A percentile compares a stretch with the other conserved stretches of the same genome.
phyloP scores from a whole-genome alignment of 1,140 invertebrate species.

The Rhynchophorus ferrugineus region DNA sequence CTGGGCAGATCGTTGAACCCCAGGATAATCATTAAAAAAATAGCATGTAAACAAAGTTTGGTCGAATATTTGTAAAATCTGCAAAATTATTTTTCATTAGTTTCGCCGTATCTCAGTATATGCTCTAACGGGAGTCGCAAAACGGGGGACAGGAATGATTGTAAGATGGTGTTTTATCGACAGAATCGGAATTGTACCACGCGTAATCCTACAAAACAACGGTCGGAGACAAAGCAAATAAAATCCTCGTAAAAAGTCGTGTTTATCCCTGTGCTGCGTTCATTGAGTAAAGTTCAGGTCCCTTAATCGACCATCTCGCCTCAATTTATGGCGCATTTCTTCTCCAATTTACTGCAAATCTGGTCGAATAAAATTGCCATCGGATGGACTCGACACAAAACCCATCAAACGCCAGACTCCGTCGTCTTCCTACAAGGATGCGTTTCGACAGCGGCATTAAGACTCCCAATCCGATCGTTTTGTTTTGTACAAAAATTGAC shows the following conservation, averaged over 20 bases:
- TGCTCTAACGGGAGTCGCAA: background rate
- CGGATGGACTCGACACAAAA: conserved; percentile 17
- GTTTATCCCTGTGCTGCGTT: conserved; percentile 20
- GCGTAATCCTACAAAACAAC: conserved; percentile 14
- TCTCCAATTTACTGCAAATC: conserved; percentile 22
- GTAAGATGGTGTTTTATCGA: conserved; percentile 4
- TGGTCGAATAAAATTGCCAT: conserved; percentile 17
- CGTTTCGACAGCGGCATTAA: background rate
- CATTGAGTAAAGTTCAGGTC: conserved; percentile 20
- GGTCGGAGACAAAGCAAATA: conserved; percentile 16
- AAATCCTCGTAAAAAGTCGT: conserved; percentile 22
- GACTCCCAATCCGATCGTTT: background rate
- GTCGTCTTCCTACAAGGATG: conserved; percentile 17
- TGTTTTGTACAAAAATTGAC: no score
- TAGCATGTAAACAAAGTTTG: no score
- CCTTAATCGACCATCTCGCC: conserved; percentile 17
- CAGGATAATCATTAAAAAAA: no score
- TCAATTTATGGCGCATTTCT: conserved; percentile 24
- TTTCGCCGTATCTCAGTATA: no score
- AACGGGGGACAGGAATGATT: background rate
- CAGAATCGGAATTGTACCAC: conserved; percentile 4
- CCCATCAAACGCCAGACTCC: conserved; percentile 13
- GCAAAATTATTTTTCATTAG: no score
- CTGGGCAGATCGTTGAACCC: no score
- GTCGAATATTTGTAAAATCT: no score